Evolutionary conservation across 2,113 vertebrate species (phyloP).

Genomic region (Heliornis fulica): DNA sequence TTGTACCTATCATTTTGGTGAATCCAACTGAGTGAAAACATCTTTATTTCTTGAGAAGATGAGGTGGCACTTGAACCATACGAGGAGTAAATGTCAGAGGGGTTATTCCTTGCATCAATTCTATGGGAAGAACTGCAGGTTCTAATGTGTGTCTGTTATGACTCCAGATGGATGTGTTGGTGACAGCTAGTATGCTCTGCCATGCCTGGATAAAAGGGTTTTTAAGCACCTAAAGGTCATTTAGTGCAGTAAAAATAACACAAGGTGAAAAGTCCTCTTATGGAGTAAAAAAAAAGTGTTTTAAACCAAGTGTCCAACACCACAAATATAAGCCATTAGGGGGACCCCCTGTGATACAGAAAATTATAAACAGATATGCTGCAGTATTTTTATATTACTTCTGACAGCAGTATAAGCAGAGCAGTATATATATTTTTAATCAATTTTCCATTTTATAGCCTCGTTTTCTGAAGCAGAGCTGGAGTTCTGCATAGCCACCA

Average conservation of each 20-base stretch:
- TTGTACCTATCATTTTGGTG: neutral
- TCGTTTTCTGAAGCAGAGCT: neutral
- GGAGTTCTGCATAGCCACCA: neutral
- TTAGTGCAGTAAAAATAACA: neutral
- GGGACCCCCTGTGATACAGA: slow-evolving; percentile 22
- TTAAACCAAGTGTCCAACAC: neutral
- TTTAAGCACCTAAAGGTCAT: neutral
- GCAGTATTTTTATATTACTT: slow-evolving; percentile 12
- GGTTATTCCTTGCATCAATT: neutral
- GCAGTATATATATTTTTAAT: slow-evolving; percentile 39
- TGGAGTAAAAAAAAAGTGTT: neutral
- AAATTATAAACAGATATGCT: neutral
- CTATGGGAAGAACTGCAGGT: neutral
- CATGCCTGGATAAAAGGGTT: neutral
- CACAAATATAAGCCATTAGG: slow-evolving; percentile 20
- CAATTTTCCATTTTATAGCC: slow-evolving; percentile 33
- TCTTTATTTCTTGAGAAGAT: neutral
- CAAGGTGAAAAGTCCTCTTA: neutral
- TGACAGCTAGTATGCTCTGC: neutral
- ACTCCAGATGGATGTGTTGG: neutral
- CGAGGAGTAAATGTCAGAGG: neutral
- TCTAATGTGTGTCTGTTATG: neutral
- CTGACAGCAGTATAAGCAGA: neutral
- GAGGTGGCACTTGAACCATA: neutral
- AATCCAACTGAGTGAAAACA: rapidly evolving